Percentiles rank a stretch among this genome's conserved stretches.
Conservation (phyloP, 2,888 invertebrate genomes). For the Synergus itoensis region DNA sequence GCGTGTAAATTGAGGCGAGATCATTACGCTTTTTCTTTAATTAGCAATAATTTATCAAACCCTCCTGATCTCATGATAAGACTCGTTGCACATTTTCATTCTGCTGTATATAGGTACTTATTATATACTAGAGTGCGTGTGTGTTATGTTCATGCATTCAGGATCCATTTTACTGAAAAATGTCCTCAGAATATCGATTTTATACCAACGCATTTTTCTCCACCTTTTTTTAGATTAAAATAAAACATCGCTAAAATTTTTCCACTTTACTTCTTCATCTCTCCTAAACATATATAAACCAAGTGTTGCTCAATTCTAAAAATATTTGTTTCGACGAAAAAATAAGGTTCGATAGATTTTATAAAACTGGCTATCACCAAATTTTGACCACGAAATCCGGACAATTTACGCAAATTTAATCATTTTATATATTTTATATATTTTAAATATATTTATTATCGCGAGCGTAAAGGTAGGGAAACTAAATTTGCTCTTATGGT, state of each 20-base stretch:
- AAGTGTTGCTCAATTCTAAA: too few species aligned
- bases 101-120: background rate
- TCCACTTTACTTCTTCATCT: background rate
- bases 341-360: background rate
- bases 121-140: conserved; percentile 11
- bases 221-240: background rate
- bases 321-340: background rate
- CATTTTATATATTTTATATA: too few species aligned
- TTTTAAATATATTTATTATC: too few species aligned
- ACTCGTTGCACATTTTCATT: conserved; percentile 5
- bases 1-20: conserved; percentile 62
- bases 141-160: background rate
- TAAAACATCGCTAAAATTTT: background rate
- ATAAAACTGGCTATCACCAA: background rate
- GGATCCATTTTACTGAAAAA: conserved; percentile 24
- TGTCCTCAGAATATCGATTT: conserved; percentile 2
- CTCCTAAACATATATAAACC: too few species aligned
- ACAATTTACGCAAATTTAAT: too few species aligned
- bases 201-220: background rate
- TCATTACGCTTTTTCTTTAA: conserved; percentile 68
- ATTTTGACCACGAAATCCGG: too few species aligned
- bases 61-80: conserved; percentile 39
- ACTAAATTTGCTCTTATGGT: too few species aligned
- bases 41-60: conserved; percentile 69
- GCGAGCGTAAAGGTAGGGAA: too few species aligned